Evolutionary conservation across 2,888 invertebrate species (phyloP).

Genomic region (Pemphredon lugubris): DNA sequence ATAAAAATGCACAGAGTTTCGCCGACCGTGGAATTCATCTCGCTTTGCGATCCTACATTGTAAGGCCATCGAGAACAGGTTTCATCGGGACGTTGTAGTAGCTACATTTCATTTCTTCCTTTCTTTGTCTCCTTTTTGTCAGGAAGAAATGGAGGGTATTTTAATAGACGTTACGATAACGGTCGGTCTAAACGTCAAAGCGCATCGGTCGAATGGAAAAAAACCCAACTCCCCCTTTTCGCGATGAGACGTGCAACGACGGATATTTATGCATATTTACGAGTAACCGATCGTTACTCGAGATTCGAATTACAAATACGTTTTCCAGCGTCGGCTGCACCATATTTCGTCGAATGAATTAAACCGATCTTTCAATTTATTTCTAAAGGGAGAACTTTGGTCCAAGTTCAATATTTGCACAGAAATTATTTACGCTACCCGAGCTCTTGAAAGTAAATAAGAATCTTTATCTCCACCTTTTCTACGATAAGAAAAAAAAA

Average conservation of each 20-base stretch:
- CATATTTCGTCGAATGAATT: too few species aligned
- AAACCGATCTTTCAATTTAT: too few species aligned
- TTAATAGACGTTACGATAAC: constrained; percentile 51
- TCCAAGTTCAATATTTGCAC: too few species aligned
- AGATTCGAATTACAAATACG: not conserved
- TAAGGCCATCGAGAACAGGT: constrained; percentile 57
- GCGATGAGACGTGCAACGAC: not conserved
- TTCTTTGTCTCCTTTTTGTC: constrained; percentile 49
- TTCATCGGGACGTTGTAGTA: constrained; percentile 44
- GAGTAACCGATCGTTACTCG: not conserved
- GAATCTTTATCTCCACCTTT: too few species aligned
- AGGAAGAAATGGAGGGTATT: constrained; percentile 45
- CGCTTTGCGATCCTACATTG: constrained; percentile 52
- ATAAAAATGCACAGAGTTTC: constrained; percentile 52
- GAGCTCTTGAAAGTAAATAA: too few species aligned
- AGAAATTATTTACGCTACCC: too few species aligned
- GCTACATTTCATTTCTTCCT: too few species aligned
- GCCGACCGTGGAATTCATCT: constrained; percentile 57
- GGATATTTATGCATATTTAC: not conserved
- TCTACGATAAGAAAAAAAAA: too few species aligned
- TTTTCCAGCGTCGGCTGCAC: too few species aligned
- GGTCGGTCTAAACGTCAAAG: constrained; percentile 25
- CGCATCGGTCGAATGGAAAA: not conserved
- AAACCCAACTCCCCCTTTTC: not conserved
- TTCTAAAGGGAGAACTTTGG: too few species aligned